Percentiles rank a stretch among this genome's conserved stretches.
Conservation (phyloP, 2,888 invertebrate genomes). For the Cantharis lateralis region DNA sequence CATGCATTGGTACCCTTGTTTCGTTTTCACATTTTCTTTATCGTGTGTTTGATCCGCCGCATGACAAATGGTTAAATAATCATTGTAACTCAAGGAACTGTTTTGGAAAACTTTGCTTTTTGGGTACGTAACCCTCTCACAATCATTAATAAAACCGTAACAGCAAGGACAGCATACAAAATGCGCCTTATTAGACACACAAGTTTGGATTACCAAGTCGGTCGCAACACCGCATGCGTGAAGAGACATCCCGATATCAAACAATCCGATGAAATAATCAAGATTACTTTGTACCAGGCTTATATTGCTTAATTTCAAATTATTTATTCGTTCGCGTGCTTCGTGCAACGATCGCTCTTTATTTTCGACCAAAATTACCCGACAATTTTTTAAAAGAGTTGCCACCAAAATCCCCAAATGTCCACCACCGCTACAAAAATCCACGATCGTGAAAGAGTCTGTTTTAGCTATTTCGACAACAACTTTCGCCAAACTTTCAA, state of each 20-base stretch:
- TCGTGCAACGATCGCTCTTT: slow-evolving; percentile 83
- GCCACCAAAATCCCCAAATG: slow-evolving; percentile 89
- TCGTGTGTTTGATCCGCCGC: slow-evolving; percentile 91
- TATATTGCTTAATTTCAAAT: slow-evolving; percentile 73
- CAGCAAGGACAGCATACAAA: slow-evolving; percentile 95
- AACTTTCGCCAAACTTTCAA: slow-evolving; percentile 82
- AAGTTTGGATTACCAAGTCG: slow-evolving; percentile 87
- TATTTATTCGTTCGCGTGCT: slow-evolving; percentile 71
- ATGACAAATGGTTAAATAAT: slow-evolving; percentile 84
- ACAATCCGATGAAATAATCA: slow-evolving; percentile 80
- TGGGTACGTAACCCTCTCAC: slow-evolving; percentile 81
- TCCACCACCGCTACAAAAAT: slow-evolving; percentile 94
- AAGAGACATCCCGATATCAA: slow-evolving; percentile 85
- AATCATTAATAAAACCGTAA: slow-evolving; percentile 85
- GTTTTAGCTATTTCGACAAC: slow-evolving; percentile 68
- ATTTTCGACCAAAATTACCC: slow-evolving; percentile 85
- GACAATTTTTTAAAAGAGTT: slow-evolving; percentile 75
- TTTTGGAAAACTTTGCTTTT: slow-evolving; percentile 68
- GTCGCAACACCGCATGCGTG: slow-evolving; percentile 96
- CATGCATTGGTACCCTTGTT: slow-evolving; percentile 86
- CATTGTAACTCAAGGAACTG: slow-evolving; percentile 45
- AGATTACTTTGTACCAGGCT: slow-evolving; percentile 86
- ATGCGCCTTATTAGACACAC: slow-evolving; percentile 73
- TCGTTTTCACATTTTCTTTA: slow-evolving; percentile 68
- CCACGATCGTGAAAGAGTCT: slow-evolving; percentile 67